Percentiles rank a stretch among this genome's conserved stretches.
Evolutionary conservation across 1,140 invertebrate genomes (phyloP).

Genomic region (Fopius arisanus): DNA sequence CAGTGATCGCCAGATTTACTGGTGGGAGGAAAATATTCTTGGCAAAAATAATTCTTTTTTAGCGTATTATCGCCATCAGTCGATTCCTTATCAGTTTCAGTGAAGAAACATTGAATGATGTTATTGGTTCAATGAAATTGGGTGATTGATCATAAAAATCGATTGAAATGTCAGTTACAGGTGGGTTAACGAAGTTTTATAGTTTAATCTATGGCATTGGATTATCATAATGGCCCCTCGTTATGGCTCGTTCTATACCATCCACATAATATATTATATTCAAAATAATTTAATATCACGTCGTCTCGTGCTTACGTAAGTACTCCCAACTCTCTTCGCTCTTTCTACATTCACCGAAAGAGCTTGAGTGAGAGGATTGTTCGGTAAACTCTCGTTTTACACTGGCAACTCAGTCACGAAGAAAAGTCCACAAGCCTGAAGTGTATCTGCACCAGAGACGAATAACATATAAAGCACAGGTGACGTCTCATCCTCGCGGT

Average conservation of each 20-base stretch:
- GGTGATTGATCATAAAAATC: not conserved
- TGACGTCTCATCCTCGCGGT: slow-evolving; percentile 21
- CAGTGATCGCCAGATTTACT: too few species aligned
- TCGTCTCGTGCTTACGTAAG: slow-evolving; percentile 42
- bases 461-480: slow-evolving; percentile 51
- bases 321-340: not conserved
- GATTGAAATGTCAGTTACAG: slow-evolving; percentile 45
- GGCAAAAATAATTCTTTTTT: too few species aligned
- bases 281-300: slow-evolving; percentile 58
- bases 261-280: slow-evolving; percentile 42
- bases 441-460: slow-evolving; percentile 33
- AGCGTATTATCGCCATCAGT: too few species aligned
- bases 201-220: slow-evolving; percentile 62
- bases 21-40: too few species aligned
- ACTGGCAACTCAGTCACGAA: not conserved
- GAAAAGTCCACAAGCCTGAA: slow-evolving; percentile 16
- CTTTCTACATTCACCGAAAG: not conserved
- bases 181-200: slow-evolving; percentile 54
- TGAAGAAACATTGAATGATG: too few species aligned
- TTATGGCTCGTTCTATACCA: slow-evolving; percentile 40
- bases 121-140: too few species aligned
- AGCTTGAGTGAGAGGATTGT: slow-evolving; percentile 17
- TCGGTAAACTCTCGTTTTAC: slow-evolving; percentile 46
- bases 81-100: too few species aligned
- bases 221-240: slow-evolving; percentile 62